Conservation (phyloP, 1,140 invertebrate species). For the Mycetomoellerius zeteki region DNA sequence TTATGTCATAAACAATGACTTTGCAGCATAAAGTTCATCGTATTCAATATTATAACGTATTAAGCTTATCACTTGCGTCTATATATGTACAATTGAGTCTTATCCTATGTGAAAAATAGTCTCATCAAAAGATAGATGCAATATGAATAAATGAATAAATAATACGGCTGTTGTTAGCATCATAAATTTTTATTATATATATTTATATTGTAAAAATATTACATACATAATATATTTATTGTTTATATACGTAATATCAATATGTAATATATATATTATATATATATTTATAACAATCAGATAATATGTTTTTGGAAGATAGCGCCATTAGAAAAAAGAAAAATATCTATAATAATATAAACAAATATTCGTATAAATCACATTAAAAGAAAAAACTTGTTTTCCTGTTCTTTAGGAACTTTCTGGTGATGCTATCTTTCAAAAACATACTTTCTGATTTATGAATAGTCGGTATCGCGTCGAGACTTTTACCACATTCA, state of each 20-base stretch:
- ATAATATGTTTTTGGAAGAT: not conserved
- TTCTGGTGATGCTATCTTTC: not conserved
- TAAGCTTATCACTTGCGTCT: conserved; percentile 21
- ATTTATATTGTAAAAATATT: not conserved
- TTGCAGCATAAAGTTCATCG: conserved; percentile 21
- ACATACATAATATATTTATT: not conserved
- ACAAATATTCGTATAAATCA: not conserved
- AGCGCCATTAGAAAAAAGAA: not conserved
- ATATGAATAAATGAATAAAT: not conserved
- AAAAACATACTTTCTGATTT: conserved; percentile 24
- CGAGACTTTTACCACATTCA: conserved; percentile 16
- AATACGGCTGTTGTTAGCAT: not conserved
- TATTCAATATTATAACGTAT: conserved; percentile 25
- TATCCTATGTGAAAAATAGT: conserved; percentile 18
- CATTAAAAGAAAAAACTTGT: not conserved
- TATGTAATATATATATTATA: not conserved
- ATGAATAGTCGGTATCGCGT: conserved; percentile 50
- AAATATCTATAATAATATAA: not conserved
- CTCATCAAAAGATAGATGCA: conserved; percentile 13
- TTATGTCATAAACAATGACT: conserved; percentile 55
- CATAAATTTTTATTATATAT: not conserved
- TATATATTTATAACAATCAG: not conserved
- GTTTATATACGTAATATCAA: not conserved
- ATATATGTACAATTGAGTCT: not conserved
- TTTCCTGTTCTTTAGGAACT: not conserved